Evolutionary conservation across 2,888 invertebrate genomes (phyloP).

Genomic region (Hemicrepidius hirtus): DNA sequence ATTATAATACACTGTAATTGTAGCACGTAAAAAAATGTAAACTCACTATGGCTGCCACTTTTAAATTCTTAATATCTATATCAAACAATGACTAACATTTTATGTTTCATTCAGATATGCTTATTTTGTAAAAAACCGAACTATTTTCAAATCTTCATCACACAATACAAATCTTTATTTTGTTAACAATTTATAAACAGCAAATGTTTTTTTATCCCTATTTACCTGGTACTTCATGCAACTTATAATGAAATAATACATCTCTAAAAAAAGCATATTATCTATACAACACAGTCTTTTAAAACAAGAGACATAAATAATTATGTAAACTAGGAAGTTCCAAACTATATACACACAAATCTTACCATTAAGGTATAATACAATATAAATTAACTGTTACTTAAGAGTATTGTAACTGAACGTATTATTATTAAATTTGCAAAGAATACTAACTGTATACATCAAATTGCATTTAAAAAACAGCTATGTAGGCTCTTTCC

Average conservation of each 20-base stretch:
- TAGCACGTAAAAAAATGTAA: constrained; percentile 36
- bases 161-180: constrained; percentile 38
- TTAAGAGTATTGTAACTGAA: neutral
- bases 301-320: constrained; percentile 32
- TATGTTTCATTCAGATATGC: constrained; percentile 29
- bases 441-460: neutral
- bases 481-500: neutral
- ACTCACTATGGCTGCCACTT: constrained; percentile 43
- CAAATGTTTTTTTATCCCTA: constrained; percentile 31
- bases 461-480: neutral
- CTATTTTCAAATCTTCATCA: constrained; percentile 29
- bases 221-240: constrained; percentile 22
- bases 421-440: neutral
- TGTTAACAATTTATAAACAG: constrained; percentile 48
- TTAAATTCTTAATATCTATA: constrained; percentile 8
- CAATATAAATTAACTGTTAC: neutral
- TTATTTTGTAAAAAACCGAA: constrained; percentile 15
- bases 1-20: constrained; percentile 49
- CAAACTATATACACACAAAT: constrained; percentile 25
- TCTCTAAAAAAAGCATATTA: constrained; percentile 37
- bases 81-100: neutral
- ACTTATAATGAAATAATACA: constrained; percentile 29
- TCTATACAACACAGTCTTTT: constrained; percentile 44
- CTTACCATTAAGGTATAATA: constrained; percentile 10
- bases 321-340: constrained; percentile 18